Base-by-base conservation (phyloP, 2,113 vertebrate genomes). In the Callaeas wilsoni region DNA sequence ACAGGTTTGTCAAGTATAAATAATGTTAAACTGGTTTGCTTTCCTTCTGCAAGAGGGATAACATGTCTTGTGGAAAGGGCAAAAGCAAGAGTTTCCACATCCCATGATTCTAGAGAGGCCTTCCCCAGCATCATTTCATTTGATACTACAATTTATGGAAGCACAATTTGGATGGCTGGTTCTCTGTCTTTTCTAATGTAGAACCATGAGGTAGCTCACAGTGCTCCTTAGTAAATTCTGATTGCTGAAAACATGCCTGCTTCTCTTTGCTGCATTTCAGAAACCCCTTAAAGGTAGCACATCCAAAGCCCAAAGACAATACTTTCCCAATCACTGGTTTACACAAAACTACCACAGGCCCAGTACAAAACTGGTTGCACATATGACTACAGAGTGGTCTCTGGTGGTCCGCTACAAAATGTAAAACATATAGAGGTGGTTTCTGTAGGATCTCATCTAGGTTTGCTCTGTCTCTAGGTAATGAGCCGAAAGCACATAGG, bases 381-480 rank as follows among this genome's bases (percentile, higher is more conserved):
- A 8, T 0, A 2, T 0, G 1, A 44, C 65, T 53, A 4, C 14
- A 75, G n/a, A 70, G 52, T 8, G 77, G 65, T 17, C 32, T 16
- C 56, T 69, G 23, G 27, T 44, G 14, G 22, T 25, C 6, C 23
- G 5, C 13, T 53, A 9, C n/a, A 62, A 47, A 26, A 16, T 30
- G 16, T n/a, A 56, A 50, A 64, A 73, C 4, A 27, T 10, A 17
- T 0, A 5, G 44, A 52, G 8, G 6, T 42, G 39, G 10, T 78
- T 75, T 52, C 23, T 55, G 8, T 42, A 64, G 27, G 85, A 47
- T 50, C 44, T 79, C 13, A 15, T 35, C 65, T n/a, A 26, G 4
- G 14, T 82, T 83, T 88, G 25, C 27, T 83, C 44, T 68, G 49
- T 44, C 49, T 83, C 30, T 56, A 71, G 27, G 41, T 67, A 65